Evolutionary conservation across 2,113 vertebrate species (phyloP), one percentile per base, ranked within the genome.

Genomic region (Spea multiplicata): DNA sequence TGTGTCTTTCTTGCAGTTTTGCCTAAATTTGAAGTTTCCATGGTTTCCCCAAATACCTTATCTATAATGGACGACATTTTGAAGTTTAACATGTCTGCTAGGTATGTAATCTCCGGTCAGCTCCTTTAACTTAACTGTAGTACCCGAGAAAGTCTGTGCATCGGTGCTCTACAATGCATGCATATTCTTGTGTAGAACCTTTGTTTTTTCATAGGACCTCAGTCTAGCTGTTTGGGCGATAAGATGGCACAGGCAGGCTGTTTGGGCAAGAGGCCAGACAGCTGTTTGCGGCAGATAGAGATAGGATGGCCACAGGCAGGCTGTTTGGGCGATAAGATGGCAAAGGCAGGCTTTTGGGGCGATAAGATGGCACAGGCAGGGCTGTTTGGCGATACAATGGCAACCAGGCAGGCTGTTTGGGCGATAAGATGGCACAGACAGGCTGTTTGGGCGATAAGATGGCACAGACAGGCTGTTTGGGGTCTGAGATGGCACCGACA

Each of bases 11-110:
- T 87, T 75, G 4, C 74, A 92, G 90, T 90, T 75, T 48, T 90
- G 5, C 91, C 89, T 4, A 90, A 82, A 73, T 91, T 89, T 82
- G 83, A 88, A 75, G 76, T 90, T 70, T 84, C 16, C 2, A n/a
- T 87, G 50, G 83, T 16, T 0, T 49, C 49, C 5, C 89, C 90
- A 3, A 17, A 78, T 17, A 77, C 47, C 0, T 13, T 92, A 66
- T 87, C 88, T 12, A 84, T 89, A 80, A 82, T 84, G 6, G 88
- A 90, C 61, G 81, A 88, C 74, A 84, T 86, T 69, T 13, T 92
- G 57, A 82, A 53, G 17, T 80, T 89, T 77, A 74, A 82, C 0
- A 49, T 82, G 49, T 91, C 90, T 83, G 88, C 82, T 7, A 82
- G 0, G 92, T 92, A 86, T 87, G 90, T 89, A 81, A 66, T 6